Base-by-base conservation (phyloP, 2,888 invertebrate genomes). In the Mimachlamys varia region DNA sequence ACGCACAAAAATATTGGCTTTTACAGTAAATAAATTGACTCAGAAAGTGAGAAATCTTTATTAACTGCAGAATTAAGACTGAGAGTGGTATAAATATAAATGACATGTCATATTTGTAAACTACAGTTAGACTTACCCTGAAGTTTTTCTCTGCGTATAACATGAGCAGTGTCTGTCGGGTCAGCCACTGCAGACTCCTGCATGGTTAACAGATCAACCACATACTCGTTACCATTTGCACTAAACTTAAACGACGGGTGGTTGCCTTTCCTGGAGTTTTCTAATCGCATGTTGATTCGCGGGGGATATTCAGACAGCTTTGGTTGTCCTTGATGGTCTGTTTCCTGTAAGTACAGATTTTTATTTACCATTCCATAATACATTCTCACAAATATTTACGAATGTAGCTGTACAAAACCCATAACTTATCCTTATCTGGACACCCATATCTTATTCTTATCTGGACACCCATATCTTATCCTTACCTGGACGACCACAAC, bases 101-200 rank as follows among this genome's bases (percentile, higher is more conserved):
- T n/a, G n/a, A n/a, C n/a, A n/a, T n/a, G n/a, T n/a, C n/a, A n/a
- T n/a, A n/a, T n/a, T n/a, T n/a, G n/a, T n/a, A n/a, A n/a, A n/a
- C n/a, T n/a, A n/a, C n/a, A n/a, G n/a, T n/a, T 7, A 87, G 0
- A 88, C 90, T 58, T 88, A 94, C 94, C 91, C 90, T 92, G 90
- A 3, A 92, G 38, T 19, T 92, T 90, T 90, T 94, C 93, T 88
- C 92, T 93, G 50, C 94, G 90, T 5, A 93, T 76, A 15, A 94
- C 94, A 89, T 90, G 91, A 3, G 91, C 89, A 17, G 27, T 62
- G 50, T 93, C 91, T 12, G 4, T 55, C 33, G 76, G 53, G 53
- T 94, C 91, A 38, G 87, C 44, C 49, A 89, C 87, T 19, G 88
- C 87, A 90, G 92, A 93, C 87, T 93, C 93, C 19, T 92, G 89